Conservation (phyloP, 2,113 vertebrate species). For the Hyaena hyaena region DNA sequence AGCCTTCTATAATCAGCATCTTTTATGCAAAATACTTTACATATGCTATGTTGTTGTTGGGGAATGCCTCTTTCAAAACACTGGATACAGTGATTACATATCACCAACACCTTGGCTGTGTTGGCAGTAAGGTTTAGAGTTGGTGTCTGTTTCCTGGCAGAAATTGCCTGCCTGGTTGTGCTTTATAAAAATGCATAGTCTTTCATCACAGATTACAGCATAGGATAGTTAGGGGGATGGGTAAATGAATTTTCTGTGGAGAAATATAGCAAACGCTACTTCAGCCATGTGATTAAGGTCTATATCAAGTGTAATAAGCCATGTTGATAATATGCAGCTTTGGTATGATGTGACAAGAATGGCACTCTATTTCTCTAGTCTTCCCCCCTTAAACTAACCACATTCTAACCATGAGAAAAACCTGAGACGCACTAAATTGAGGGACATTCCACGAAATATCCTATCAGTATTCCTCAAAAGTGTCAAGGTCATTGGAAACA, state of each 20-base stretch:
- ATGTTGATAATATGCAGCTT: fast-evolving
- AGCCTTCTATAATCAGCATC: neutral
- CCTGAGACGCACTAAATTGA: neutral
- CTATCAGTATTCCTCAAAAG: neutral
- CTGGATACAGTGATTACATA: neutral
- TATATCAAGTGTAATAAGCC: neutral
- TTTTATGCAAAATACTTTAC: neutral
- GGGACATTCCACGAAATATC: neutral
- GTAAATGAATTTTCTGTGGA: neutral
- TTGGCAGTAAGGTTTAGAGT: neutral
- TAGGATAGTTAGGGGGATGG: neutral
- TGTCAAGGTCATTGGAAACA: neutral
- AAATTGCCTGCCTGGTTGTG: neutral
- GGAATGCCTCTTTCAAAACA: neutral
- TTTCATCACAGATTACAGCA: neutral
- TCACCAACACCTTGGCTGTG: neutral
- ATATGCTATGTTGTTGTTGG: neutral
- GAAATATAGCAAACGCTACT: neutral
- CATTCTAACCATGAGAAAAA: neutral
- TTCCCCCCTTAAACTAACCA: neutral
- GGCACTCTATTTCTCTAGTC: neutral
- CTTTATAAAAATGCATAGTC: neutral
- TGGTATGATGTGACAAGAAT: neutral
- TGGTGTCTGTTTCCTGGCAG: neutral
- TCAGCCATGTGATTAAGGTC: neutral